Evolutionary conservation across 1,140 invertebrate species (phyloP), one percentile per base, ranked within the genome.

Genomic region (Drosophila malerkotliana): DNA sequence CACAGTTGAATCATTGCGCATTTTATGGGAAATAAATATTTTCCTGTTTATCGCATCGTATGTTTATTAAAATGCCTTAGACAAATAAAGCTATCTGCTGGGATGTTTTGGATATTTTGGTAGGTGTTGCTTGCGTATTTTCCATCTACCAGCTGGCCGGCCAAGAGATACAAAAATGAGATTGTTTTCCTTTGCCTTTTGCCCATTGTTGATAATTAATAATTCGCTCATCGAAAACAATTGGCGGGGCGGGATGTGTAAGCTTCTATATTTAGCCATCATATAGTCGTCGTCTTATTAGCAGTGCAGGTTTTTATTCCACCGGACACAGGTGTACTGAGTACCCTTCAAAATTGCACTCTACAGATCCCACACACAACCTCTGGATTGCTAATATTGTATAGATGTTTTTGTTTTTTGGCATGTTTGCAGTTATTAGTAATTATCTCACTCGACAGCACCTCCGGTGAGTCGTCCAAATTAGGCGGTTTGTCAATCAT

Each of bases 121-220:
- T 41, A 39, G 32, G 45, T 55, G 62, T 26, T 74, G 48, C 71
- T 74, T 74, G 56, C 57, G 56, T 72, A 67, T 72, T 45, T 48
- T 41, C 51, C 45, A 57, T 54, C 44, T 44, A 58, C 49, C 32
- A 71, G 53, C 52, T 32, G 34, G 24, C 51, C n/a, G 34, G 24
- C 51, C n/a, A 10, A 32, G 8, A 55, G 56, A 68, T 60, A 68
- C 15, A 57, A 52, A 44, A 80, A 48, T 63, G 54, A 61, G 47
- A 68, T 75, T 63, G 51, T 78, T 60, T 79, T 72, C 48, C 72
- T 74, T 39, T 49, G 63, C 45, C 24, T 21, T 47, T 39, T 47
- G 39, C 21, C 30, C n/a, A 62, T 66, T 81, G 74, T 81, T 75
- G 74, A 81, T 85, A 85, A 87, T 81, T 87, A 72, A 75, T 87